A percentile compares a stretch with the other conserved stretches of the same genome.
These are phyloP conservation scores for Tachyglossus aculeatus DNA, from an alignment of 2,797 vertebrate species.

Conservation along the genomic window DNA sequence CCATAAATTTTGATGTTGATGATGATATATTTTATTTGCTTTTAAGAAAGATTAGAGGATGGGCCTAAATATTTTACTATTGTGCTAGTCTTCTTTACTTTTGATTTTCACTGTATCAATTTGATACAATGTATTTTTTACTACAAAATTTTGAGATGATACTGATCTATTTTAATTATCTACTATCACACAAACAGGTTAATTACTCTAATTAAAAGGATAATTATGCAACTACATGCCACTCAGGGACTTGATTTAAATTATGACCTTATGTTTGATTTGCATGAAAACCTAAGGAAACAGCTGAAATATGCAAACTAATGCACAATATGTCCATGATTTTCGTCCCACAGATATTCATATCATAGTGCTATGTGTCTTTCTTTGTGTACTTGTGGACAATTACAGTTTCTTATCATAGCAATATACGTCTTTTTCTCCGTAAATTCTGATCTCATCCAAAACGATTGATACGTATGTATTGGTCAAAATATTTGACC, in stretches of 20 bases:
- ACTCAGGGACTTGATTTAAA: conserved; percentile 53
- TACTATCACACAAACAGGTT: conserved; percentile 42
- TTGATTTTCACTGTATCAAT: background rate
- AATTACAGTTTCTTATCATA: conserved; percentile 52
- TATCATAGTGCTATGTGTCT: conserved; percentile 4
- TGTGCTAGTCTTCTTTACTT: conserved; percentile 4
- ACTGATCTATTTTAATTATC: conserved; percentile 48
- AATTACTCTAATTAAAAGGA: conserved; percentile 41
- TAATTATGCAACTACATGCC: conserved; percentile 46
- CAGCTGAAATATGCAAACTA: conserved; percentile 40
- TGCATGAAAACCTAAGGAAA: conserved; percentile 25
- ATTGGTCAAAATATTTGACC: conserved; percentile 11
- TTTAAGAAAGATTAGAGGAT: conserved; percentile 9
- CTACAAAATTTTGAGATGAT: conserved; percentile 37
- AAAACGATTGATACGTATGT: conserved; percentile 19
- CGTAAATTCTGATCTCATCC: conserved; percentile 10
- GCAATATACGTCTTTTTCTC: conserved; percentile 20
- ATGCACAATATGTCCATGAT: background rate
- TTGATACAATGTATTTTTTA: conserved; percentile 24
- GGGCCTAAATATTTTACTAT: conserved; percentile 3
- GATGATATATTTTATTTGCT: background rate
- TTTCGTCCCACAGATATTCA: conserved; percentile 25
- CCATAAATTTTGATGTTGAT: too few species aligned
- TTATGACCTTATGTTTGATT: conserved; percentile 43
- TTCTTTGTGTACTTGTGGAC: conserved; percentile 33